Percentiles rank a stretch among this genome's conserved stretches.
Evolutionary conservation across 2,797 vertebrate genomes (phyloP).

Genomic region (Oreortyx pictus): DNA sequence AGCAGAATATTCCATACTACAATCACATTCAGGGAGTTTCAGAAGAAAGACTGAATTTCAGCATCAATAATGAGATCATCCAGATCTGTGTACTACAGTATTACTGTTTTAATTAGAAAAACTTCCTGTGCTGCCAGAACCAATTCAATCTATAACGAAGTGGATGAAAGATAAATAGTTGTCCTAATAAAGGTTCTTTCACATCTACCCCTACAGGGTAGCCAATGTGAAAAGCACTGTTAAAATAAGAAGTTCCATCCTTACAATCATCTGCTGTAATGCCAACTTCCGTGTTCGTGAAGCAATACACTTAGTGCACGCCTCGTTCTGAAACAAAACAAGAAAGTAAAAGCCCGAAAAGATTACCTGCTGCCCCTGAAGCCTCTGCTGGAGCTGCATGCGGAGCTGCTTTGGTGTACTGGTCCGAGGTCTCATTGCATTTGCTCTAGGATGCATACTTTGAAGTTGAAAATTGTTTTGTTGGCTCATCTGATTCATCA

Average conservation of each 20-base stretch:
- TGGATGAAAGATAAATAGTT: background rate
- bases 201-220: background rate
- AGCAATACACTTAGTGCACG: background rate
- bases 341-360: background rate
- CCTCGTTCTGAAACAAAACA: background rate
- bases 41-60: background rate
- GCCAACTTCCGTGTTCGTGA: background rate
- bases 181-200: background rate
- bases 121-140: background rate
- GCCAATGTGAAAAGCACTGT: background rate
- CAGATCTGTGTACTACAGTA: background rate
- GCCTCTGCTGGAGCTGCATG: constrained; percentile 95
- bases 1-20: background rate
- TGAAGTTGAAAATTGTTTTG: constrained; percentile 86
- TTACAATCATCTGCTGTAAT: background rate
- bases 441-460: constrained; percentile 86
- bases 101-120: background rate
- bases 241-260: background rate
- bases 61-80: background rate
- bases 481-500: constrained; percentile 88
- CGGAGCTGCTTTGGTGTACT: constrained; percentile 92
- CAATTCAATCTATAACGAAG: background rate
- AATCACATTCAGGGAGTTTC: background rate
- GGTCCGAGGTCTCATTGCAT: constrained; percentile 88
- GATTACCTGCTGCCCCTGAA: constrained; percentile 96